Percentiles rank a stretch among this genome's conserved stretches.
phyloP scores from a whole-genome alignment of 2,113 vertebrate genomes.

The Grus americana region DNA sequence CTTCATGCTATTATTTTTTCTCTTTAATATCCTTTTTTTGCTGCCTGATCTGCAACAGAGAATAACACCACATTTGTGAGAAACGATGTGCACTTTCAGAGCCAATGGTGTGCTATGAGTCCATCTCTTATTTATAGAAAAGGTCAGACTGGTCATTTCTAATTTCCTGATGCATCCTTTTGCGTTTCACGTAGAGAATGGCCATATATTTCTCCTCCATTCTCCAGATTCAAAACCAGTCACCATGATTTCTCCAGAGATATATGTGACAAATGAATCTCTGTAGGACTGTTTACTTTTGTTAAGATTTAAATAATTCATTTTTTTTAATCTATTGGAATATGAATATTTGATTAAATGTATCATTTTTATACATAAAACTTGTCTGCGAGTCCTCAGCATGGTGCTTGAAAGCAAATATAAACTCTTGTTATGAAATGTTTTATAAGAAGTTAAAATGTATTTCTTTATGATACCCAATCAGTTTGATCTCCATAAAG shows the following conservation, averaged over 20 bases:
- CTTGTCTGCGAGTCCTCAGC: neutral
- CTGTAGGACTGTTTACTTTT: neutral
- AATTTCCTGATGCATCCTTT: conserved; percentile 54
- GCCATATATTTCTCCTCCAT: neutral
- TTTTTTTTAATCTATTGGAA: neutral
- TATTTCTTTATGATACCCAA: neutral
- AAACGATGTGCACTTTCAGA: conserved; percentile 39
- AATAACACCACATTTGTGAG: conserved; percentile 49
- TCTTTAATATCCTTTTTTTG: conserved; percentile 41
- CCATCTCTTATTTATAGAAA: conserved; percentile 43
- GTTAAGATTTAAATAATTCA: neutral
- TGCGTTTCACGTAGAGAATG: neutral
- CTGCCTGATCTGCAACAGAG: conserved; percentile 1
- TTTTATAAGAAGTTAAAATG: neutral
- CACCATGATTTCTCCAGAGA: conserved; percentile 9
- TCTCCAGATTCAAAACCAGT: neutral
- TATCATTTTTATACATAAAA: neutral
- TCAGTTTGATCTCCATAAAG: conserved; percentile 51
- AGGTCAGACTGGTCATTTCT: conserved; percentile 55
- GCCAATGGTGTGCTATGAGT: conserved; percentile 8
- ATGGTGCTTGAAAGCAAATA: neutral
- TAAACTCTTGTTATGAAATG: neutral
- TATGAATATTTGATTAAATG: neutral
- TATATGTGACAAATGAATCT: neutral
- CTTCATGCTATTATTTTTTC: neutral